Evolutionary conservation across 1,140 invertebrate species (phyloP).

Genomic region (Eriocheir sinensis): DNA sequence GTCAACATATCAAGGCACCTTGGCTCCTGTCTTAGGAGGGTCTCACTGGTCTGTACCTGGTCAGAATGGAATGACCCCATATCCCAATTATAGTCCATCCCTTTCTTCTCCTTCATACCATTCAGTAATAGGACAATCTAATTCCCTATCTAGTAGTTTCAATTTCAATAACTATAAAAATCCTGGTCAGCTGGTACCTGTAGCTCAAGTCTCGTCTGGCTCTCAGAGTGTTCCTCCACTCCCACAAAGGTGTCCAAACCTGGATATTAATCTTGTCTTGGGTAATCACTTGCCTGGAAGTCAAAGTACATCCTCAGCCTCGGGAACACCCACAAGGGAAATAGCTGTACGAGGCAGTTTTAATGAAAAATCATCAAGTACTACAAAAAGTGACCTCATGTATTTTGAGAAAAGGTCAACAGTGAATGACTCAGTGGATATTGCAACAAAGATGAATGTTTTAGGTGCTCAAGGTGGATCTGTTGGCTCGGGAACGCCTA

Average conservation of each 20-base stretch:
- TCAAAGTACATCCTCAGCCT: slow-evolving; percentile 52
- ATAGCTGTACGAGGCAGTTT: neutral
- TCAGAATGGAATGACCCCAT: slow-evolving; percentile 58
- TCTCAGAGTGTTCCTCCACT: slow-evolving; percentile 51
- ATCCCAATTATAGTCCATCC: slow-evolving; percentile 43
- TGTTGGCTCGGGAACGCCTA: neutral
- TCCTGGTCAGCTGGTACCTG: slow-evolving; percentile 54
- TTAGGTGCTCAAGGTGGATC: slow-evolving; percentile 72
- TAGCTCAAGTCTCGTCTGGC: slow-evolving; percentile 32
- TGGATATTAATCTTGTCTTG: slow-evolving; percentile 61
- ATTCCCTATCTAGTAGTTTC: slow-evolving; percentile 31
- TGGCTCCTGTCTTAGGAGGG: slow-evolving; percentile 24
- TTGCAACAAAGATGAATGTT: slow-evolving; percentile 66
- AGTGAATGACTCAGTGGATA: slow-evolving; percentile 36
- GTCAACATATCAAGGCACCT: slow-evolving; percentile 60
- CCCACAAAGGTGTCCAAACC: slow-evolving; percentile 65
- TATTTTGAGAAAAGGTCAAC: slow-evolving; percentile 60
- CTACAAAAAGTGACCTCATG: slow-evolving; percentile 71
- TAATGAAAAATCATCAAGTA: slow-evolving; percentile 58
- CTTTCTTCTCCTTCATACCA: slow-evolving; percentile 43
- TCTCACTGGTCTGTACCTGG: slow-evolving; percentile 49
- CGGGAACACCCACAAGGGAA: slow-evolving; percentile 24
- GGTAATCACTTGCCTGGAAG: slow-evolving; percentile 63
- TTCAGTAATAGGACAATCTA: slow-evolving; percentile 36
- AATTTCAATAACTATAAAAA: neutral